Evolutionary conservation across 30 jellyfish, hydroid and myxozoan species (phyloP), one percentile per base, ranked within the genome.

Genomic region (Chrysaora quinquecirrha): DNA sequence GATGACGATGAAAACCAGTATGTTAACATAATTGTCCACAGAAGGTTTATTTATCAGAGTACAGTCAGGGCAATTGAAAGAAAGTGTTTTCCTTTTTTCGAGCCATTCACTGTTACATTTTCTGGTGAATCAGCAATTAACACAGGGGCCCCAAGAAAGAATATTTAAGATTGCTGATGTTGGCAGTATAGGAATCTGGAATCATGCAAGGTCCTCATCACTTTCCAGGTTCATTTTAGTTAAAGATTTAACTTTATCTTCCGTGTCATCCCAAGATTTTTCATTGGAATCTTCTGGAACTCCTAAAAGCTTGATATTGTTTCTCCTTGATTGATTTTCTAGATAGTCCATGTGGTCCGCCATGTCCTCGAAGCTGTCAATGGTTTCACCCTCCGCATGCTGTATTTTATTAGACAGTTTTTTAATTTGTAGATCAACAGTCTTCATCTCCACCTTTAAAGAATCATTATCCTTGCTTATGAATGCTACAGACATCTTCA

Each of bases 191-290:
- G 23, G 80, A 67, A n/a, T 67, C 80, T 19, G 80, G 62, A 32
- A 67, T 67, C 80, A 67, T 67, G 24, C 62, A 67, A 67, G 80
- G 80, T 25, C 32, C 63, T 52, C n/a, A n/a, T n/a, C n/a, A n/a
- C n/a, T n/a, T n/a, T n/a, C n/a, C n/a, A n/a, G n/a, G n/a, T n/a
- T n/a, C 58, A 43, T 43, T 43, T 43, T 43, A 43, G 12, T 43
- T 43, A 79, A 79, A 79, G 82, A 71, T 52, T 79, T 64, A 3
- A 79, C 74, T 43, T 63, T 63, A 71, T 43, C 38, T 64, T 48
- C 90, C n/a, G 90, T 64, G 27, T 61, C 90, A 79, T 79, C 90
- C 82, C 82, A 79, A 32, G 74, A 79, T 23, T 47, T 64, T 79
- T 64, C 90, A 79, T 79, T 73, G 48, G 90, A 61, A 64, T 61